Evolutionary conservation across 2,797 vertebrate species (phyloP).

Genomic region (Sebastes hubbsi): DNA sequence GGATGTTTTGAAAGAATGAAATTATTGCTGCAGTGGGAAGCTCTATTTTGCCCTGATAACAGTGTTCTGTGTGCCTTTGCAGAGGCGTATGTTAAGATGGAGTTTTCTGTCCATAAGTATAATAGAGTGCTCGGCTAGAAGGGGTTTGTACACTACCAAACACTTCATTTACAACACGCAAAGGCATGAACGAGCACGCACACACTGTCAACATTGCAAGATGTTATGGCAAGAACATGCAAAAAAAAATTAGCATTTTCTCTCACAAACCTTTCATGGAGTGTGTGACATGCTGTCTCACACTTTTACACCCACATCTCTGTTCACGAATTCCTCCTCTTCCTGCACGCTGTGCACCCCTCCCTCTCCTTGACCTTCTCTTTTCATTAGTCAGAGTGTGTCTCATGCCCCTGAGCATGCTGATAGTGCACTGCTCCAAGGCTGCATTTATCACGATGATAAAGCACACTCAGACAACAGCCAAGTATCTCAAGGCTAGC

Average conservation of each 20-base stretch:
- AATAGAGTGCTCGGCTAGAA: slow-evolving; percentile 12
- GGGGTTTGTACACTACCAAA: background rate
- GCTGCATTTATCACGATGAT: slow-evolving; percentile 82
- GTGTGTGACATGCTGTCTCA: slow-evolving; percentile 62
- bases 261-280: slow-evolving; percentile 33
- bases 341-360: slow-evolving; percentile 36
- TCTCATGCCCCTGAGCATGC: slow-evolving; percentile 80
- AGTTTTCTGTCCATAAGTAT: slow-evolving; percentile 10
- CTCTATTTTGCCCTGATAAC: slow-evolving; percentile 31
- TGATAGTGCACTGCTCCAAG: slow-evolving; percentile 81
- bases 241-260: slow-evolving; percentile 7
- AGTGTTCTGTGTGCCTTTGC: background rate
- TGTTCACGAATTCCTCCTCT: slow-evolving; percentile 42
- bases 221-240: slow-evolving; percentile 1
- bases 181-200: background rate
- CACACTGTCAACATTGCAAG: background rate
- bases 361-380: slow-evolving; percentile 80
- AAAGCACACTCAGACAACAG: slow-evolving; percentile 80
- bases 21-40: slow-evolving; percentile 37
- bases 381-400: slow-evolving; percentile 83
- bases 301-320: slow-evolving; percentile 67
- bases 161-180: background rate
- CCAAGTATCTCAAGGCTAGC: slow-evolving; percentile 81
- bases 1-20: slow-evolving; percentile 54
- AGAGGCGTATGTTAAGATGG: slow-evolving; percentile 20